These are phyloP conservation scores for Malurus leucopterus DNA, from an alignment of 2,797 vertebrate species.

Conservation along the genomic window DNA sequence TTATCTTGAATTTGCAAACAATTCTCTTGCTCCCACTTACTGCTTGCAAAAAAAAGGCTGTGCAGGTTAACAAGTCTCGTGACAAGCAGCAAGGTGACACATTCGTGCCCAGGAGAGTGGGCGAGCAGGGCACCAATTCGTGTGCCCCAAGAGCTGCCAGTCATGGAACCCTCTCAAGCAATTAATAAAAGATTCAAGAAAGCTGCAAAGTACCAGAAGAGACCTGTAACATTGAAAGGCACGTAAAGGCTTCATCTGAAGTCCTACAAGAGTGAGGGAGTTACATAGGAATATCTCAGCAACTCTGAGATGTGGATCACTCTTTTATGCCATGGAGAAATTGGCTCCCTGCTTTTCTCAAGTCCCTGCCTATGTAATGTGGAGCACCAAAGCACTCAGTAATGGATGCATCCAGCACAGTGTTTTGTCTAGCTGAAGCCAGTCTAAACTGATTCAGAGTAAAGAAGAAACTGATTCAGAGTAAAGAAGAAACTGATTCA, in stretches of 20 bases:
- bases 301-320: background rate
- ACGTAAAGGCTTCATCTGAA: background rate
- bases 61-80: background rate
- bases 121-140: background rate
- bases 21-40: background rate
- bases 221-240: background rate
- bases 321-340: accelerated
- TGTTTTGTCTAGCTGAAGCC: background rate
- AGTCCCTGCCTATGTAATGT: background rate
- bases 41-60: background rate
- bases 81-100: background rate
- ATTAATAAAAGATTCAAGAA: background rate
- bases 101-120: background rate
- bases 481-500: background rate
- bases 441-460: background rate
- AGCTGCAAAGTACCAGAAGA: background rate
- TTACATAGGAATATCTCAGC: background rate
- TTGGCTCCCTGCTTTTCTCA: background rate
- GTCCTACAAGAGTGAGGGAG: background rate
- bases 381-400: background rate
- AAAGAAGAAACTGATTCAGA: background rate
- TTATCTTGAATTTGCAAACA: background rate
- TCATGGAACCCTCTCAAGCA: background rate
- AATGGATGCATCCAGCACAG: background rate
- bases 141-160: background rate